These are phyloP conservation scores for Chelmon rostratus DNA, from an alignment of 2,797 vertebrate species.

Conservation along the genomic window DNA sequence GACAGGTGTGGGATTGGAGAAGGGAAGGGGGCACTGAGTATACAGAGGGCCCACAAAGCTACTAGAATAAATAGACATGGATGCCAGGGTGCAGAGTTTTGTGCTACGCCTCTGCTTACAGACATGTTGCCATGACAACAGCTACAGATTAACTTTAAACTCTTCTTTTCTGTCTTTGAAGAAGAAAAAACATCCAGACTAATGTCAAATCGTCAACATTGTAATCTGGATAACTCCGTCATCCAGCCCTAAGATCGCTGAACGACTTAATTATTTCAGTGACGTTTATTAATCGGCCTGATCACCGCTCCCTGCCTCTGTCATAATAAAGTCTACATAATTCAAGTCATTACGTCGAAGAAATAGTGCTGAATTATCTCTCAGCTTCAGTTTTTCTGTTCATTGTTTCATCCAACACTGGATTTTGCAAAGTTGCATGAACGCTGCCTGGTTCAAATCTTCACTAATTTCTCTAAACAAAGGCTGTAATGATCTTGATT, in stretches of 20 bases:
- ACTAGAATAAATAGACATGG: no score
- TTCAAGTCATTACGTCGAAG: no score
- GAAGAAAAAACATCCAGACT: neutral
- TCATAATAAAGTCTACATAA: neutral
- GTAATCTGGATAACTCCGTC: neutral
- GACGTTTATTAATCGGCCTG: neutral
- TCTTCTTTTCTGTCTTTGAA: neutral
- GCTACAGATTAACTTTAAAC: neutral
- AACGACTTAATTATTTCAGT: neutral
- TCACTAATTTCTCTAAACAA: neutral
- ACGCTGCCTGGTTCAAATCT: neutral
- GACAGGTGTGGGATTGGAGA: no score
- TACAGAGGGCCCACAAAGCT: no score
- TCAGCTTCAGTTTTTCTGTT: neutral
- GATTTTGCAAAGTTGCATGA: neutral
- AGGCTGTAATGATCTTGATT: conserved; percentile 9
- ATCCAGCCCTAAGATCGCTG: neutral
- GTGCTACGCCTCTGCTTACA: neutral
- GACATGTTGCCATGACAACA: neutral
- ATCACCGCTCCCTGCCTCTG: neutral
- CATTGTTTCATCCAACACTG: neutral
- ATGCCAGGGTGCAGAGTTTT: no score
- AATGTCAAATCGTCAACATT: neutral
- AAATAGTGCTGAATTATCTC: neutral
- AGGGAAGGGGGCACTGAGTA: no score